Conservation (phyloP, 2,888 invertebrate species). For the Microctonus brassicae region DNA sequence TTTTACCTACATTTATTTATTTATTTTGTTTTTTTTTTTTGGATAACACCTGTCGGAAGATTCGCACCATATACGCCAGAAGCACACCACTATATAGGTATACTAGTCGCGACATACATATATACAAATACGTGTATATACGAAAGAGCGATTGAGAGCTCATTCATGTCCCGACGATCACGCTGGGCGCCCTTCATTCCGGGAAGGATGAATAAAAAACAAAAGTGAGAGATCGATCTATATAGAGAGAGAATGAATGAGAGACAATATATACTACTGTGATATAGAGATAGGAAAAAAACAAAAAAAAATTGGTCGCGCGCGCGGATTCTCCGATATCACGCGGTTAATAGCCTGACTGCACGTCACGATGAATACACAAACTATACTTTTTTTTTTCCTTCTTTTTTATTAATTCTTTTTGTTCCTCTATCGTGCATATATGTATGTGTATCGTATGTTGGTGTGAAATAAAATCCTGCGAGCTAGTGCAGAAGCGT, state of each 20-base stretch:
- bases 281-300: background rate
- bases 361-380: conserved; percentile 12
- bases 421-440: background rate
- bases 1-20: background rate
- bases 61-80: background rate
- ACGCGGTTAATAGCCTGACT: background rate
- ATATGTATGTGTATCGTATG: conserved; percentile 2
- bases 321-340: background rate
- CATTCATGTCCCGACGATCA: conserved; percentile 4
- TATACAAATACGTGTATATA: background rate
- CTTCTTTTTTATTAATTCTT: background rate
- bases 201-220: background rate
- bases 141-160: background rate
- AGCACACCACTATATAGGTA: background rate
- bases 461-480: conserved; percentile 52
- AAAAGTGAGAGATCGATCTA: conserved; percentile 20
- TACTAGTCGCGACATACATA: background rate
- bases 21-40: background rate
- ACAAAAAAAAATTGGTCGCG: background rate
- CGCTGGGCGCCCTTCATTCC: background rate
- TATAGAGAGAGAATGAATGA: background rate
- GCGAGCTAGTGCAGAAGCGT: conserved; percentile 17
- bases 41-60: background rate
- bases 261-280: background rate
- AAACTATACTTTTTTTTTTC: background rate